Conservation (phyloP, 1,140 invertebrate genomes). For the Pseudomyrmex dendroicus region DNA sequence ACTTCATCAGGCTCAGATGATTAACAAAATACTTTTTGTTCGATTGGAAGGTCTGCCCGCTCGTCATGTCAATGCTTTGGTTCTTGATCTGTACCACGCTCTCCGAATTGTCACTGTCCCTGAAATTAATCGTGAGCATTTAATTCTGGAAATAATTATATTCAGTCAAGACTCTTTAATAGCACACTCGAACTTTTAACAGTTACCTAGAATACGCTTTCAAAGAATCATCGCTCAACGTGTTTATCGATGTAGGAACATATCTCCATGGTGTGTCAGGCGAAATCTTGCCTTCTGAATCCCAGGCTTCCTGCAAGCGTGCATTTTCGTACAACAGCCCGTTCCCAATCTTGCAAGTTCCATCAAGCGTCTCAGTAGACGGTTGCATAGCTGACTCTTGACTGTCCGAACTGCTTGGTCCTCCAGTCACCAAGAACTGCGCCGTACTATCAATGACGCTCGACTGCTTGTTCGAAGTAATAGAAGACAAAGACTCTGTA, state of each 20-base stretch:
- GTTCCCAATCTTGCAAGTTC: constrained; percentile 80
- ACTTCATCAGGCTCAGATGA: constrained; percentile 74
- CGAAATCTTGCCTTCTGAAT: constrained; percentile 81
- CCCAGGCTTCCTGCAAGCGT: constrained; percentile 83
- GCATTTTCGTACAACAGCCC: constrained; percentile 82
- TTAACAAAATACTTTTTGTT: constrained; percentile 84
- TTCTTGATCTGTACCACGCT: constrained; percentile 83
- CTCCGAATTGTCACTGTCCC: constrained; percentile 77
- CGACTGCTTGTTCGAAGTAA: constrained; percentile 72
- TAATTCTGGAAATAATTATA: neutral
- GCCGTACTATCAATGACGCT: constrained; percentile 72
- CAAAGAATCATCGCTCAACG: constrained; percentile 77
- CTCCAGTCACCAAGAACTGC: constrained; percentile 75
- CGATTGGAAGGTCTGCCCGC: constrained; percentile 79
- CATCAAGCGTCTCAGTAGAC: constrained; percentile 72
- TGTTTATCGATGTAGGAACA: constrained; percentile 77
- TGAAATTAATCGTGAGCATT: constrained; percentile 17
- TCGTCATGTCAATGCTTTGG: constrained; percentile 80
- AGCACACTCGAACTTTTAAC: neutral
- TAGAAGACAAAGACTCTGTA: constrained; percentile 73
- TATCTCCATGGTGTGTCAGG: constrained; percentile 84
- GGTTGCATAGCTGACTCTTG: constrained; percentile 75
- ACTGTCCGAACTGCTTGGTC: constrained; percentile 74
- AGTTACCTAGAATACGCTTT: constrained; percentile 73
- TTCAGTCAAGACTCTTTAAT: neutral